These are phyloP conservation scores for Zootoca vivipara DNA, from an alignment of 2,113 vertebrate species.

Conservation along the genomic window DNA sequence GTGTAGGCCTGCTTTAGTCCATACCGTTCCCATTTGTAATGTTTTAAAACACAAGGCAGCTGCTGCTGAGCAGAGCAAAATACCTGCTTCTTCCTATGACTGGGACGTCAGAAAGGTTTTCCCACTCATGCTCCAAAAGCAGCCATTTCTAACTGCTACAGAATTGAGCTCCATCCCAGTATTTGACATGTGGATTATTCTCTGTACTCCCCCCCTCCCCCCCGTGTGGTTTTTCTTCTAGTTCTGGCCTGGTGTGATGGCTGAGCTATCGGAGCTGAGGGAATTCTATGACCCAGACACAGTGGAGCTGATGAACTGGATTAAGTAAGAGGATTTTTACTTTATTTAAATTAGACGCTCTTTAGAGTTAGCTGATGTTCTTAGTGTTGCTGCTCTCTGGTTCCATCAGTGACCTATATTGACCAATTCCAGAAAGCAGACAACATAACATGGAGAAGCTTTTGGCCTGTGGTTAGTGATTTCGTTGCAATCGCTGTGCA, in stretches of 20 bases:
- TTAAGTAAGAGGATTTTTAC: slow-evolving; percentile 86
- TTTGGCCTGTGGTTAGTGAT: background rate
- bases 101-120: background rate
- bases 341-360: slow-evolving; percentile 62
- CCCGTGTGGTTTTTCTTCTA: slow-evolving; percentile 68
- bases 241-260: slow-evolving; percentile 95
- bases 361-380: slow-evolving; percentile 57
- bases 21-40: no score
- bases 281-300: slow-evolving; percentile 99
- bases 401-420: slow-evolving; percentile 49
- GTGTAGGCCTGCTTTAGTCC: background rate
- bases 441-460: background rate
- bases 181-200: slow-evolving; percentile 23
- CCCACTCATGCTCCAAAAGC: background rate
- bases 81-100: no score
- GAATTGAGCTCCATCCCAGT: background rate
- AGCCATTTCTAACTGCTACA: background rate
- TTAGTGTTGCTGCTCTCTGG: slow-evolving; percentile 44
- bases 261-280: slow-evolving; percentile 92
- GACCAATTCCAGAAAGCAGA: slow-evolving; percentile 3
- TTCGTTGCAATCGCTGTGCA: background rate
- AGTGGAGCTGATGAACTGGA: slow-evolving; percentile 99
- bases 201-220: slow-evolving; percentile 20
- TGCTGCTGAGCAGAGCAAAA: background rate
- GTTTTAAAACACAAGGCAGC: background rate